These are phyloP conservation scores for Armadillidium nasatum DNA, from an alignment of 1,140 invertebrate genomes.

Conservation along the genomic window DNA sequence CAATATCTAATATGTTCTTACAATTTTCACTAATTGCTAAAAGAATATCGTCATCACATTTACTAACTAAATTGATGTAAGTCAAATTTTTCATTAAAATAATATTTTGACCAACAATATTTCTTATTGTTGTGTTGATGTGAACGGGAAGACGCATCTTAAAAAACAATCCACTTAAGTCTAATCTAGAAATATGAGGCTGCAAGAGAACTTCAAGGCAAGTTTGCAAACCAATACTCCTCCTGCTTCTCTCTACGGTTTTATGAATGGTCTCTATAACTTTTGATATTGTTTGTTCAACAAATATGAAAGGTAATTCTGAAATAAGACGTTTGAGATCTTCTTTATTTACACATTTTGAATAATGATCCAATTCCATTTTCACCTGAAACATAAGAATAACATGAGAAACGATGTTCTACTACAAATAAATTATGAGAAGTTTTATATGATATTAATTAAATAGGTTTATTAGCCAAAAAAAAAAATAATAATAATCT, in stretches of 20 bases:
- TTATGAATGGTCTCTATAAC: constrained; percentile 36
- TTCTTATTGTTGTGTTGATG: constrained; percentile 32
- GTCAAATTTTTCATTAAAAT: constrained; percentile 32
- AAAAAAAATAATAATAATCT: too few species aligned
- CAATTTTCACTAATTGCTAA: constrained; percentile 29
- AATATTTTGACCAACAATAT: constrained; percentile 19
- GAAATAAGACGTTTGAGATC: constrained; percentile 17
- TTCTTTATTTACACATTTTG: constrained; percentile 10
- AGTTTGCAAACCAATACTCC: constrained; percentile 32
- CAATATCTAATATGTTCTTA: constrained; percentile 22
- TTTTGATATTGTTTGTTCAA: constrained; percentile 35
- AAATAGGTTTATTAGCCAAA: too few species aligned
- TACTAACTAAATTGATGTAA: constrained; percentile 33
- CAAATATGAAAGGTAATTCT: constrained; percentile 24
- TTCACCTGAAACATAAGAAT: constrained; percentile 12
- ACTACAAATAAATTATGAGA: too few species aligned
- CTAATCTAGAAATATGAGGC: constrained; percentile 28
- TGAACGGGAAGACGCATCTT: constrained; percentile 32
- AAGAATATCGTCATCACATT: constrained; percentile 35
- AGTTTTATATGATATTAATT: too few species aligned
- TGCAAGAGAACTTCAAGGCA: constrained; percentile 33
- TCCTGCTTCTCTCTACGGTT: constrained; percentile 29
- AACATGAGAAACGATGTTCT: too few species aligned
- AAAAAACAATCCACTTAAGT: constrained; percentile 35
- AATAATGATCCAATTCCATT: constrained; percentile 26